Percentiles rank a stretch among this genome's conserved stretches.
Conservation (phyloP, 2,888 invertebrate species). For the Sminthurinus aureus region DNA sequence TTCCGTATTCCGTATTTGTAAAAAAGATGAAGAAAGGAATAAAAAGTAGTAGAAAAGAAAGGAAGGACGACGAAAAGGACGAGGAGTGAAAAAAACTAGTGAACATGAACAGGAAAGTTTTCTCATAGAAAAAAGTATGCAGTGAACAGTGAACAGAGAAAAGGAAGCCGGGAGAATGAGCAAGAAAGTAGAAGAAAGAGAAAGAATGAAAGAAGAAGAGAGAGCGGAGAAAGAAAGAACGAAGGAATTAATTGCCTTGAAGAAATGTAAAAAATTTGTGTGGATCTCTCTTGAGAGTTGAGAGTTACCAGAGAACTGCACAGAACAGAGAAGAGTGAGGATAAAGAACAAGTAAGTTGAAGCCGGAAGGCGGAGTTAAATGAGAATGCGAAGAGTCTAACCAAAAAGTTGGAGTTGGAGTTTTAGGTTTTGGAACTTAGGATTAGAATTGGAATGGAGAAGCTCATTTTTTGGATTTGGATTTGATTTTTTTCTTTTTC, state of each 20-base stretch:
- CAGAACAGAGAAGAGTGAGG: not conserved
- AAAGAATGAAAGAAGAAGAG: not conserved
- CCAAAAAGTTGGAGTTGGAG: not conserved
- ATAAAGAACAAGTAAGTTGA: not conserved
- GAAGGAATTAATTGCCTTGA: slow-evolving; percentile 39
- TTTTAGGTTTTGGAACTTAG: no score
- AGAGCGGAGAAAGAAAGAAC: slow-evolving; percentile 9
- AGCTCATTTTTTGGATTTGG: not conserved
- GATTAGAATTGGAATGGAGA: not conserved
- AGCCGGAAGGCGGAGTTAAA: not conserved
- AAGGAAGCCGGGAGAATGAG: not conserved
- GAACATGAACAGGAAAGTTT: not conserved
- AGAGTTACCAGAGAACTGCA: no score
- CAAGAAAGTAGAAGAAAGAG: not conserved
- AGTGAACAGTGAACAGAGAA: not conserved
- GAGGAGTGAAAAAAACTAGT: slow-evolving; percentile 1
- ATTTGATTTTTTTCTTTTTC: not conserved
- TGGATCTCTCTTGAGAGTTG: slow-evolving; percentile 20
- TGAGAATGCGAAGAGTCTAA: not conserved
- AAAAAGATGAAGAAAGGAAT: not conserved
- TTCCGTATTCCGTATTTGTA: no score
- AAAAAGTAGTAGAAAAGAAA: not conserved
- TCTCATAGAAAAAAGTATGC: not conserved
- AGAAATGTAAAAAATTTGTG: slow-evolving; percentile 36
- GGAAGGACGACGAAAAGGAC: no score